These are phyloP conservation scores for Stratiolaelaps scimitus DNA, from an alignment of 1,140 invertebrate genomes.

Conservation along the genomic window DNA sequence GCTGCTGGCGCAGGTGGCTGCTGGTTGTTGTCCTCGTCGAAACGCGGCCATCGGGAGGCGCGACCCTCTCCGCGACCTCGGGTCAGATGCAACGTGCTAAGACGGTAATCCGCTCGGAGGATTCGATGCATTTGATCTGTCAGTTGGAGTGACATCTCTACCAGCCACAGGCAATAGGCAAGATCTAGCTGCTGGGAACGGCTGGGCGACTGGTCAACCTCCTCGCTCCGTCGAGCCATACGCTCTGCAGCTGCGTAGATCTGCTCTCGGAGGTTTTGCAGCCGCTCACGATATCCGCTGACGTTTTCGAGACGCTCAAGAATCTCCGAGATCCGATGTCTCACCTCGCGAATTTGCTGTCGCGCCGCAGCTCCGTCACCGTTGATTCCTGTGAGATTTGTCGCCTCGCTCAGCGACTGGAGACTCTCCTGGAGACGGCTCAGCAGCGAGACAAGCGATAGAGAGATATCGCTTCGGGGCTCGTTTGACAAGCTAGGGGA, in stretches of 20 bases:
- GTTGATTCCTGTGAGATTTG: not conserved
- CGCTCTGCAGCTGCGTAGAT: not conserved
- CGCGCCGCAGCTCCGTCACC: not conserved
- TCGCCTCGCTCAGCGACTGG: slow-evolving; percentile 9
- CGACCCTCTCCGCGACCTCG: not conserved
- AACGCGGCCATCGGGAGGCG: not conserved
- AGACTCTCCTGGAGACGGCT: slow-evolving; percentile 9
- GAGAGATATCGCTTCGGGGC: not conserved
- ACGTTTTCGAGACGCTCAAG: slow-evolving; percentile 24
- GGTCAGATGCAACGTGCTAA: not conserved
- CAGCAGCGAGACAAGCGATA: slow-evolving; percentile 5
- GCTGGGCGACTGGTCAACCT: not conserved
- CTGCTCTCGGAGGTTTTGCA: slow-evolving; percentile 5
- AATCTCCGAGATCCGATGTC: not conserved
- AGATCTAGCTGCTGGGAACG: slow-evolving; percentile 6
- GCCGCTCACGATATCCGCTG: slow-evolving; percentile 7
- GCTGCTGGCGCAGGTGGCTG: not conserved
- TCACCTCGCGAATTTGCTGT: slow-evolving; percentile 8
- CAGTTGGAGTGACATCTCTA: slow-evolving; percentile 10
- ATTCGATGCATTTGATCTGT: slow-evolving; percentile 16
- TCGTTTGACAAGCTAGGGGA: no score
- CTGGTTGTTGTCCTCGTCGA: not conserved
- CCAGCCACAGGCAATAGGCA: slow-evolving; percentile 17
- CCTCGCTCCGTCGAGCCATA: not conserved
- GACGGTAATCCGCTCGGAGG: not conserved